Conservation (phyloP, 35 echinoderm and acorn worm species). For the Ptychodera flava region DNA sequence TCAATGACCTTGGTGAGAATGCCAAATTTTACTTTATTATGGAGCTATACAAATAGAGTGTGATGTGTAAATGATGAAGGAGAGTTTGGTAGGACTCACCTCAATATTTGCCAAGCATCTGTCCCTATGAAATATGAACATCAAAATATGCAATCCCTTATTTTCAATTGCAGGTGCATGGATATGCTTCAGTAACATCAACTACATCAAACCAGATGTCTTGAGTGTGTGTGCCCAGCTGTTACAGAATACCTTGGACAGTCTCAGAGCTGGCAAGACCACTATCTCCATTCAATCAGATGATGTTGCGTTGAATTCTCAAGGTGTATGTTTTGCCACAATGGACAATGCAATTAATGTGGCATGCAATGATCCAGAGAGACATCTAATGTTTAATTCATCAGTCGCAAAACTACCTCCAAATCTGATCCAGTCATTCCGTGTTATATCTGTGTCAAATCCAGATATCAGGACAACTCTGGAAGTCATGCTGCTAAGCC, state of each 20-base stretch:
- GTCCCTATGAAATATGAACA: too few relatives aligned
- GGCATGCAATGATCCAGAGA: constrained; percentile 41
- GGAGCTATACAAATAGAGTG: too few relatives aligned
- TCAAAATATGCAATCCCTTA: too few relatives aligned
- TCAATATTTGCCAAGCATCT: too few relatives aligned
- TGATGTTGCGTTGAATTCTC: constrained; percentile 62
- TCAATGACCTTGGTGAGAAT: too few relatives aligned
- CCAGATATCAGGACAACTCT: constrained; percentile 65
- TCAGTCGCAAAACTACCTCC: constrained; percentile 57
- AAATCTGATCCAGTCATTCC: constrained; percentile 38
- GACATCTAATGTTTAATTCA: constrained; percentile 60
- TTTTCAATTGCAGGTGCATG: constrained; percentile 81
- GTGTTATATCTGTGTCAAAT: constrained; percentile 54
- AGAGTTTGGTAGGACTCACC: too few relatives aligned
- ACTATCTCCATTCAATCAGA: constrained; percentile 53
- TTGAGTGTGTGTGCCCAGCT: constrained; percentile 84
- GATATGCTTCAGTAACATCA: constrained; percentile 94
- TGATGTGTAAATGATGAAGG: too few relatives aligned
- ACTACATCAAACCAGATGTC: constrained; percentile 56
- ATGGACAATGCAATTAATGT: constrained; percentile 52
- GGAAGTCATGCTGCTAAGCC: constrained; percentile 67
- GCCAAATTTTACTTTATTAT: too few relatives aligned
- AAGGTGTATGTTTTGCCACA: constrained; percentile 79
- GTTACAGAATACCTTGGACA: constrained; percentile 58
- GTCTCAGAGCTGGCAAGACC: constrained; percentile 41